Evolutionary conservation across 2,888 invertebrate genomes (phyloP), one percentile per base, ranked within the genome.

Genomic region (Pinctada fucata): DNA sequence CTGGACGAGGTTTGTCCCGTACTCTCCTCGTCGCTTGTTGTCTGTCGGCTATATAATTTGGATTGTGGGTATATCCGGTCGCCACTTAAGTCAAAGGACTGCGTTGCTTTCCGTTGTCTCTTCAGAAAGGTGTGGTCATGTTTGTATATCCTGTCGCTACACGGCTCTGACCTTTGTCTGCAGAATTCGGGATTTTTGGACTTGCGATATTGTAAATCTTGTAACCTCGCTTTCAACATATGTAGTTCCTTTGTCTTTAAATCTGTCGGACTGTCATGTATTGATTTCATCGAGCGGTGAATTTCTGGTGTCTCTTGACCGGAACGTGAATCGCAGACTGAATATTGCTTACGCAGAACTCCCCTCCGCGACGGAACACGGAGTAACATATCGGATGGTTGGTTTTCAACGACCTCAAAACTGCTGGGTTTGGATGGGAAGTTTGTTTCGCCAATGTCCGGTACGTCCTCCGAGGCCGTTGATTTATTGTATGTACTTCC

Each of bases 11-110:
- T 66, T 16, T 10, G n/a, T n/a, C n/a, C 66, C 50, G 72, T 70
- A 8, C 75, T 78, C 45, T 80, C 78, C 48, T 77, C 78, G 58
- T 78, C 76, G 45, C 70, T 70, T 16, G 75, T 84, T 74, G 72
- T 86, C 78, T 72, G 83, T 78, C 16, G 83, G 71, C 68, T 82
- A 16, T 67, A 50, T 13, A 79, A 48, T 64, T 68, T 70, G 8
- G 71, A 69, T 13, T n/a, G 51, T 8, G 70, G 67, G 47, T 52
- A 16, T 1, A 6, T 13, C 8, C 75, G 16, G 8, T 67, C 66
- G 13, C 74, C 75, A 13, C 67, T 63, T 64, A 58, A 72, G 31
- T 79, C 79, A 50, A 66, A 79, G 2, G 78, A 78, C 31, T 69
- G 67, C 3, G 70, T 68, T 4, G 78, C 69, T 48, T 78, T 78